Percentiles rank a stretch among this genome's conserved stretches.
Conservation (phyloP, 2,797 vertebrate species). For the Orestias chungarensis region DNA sequence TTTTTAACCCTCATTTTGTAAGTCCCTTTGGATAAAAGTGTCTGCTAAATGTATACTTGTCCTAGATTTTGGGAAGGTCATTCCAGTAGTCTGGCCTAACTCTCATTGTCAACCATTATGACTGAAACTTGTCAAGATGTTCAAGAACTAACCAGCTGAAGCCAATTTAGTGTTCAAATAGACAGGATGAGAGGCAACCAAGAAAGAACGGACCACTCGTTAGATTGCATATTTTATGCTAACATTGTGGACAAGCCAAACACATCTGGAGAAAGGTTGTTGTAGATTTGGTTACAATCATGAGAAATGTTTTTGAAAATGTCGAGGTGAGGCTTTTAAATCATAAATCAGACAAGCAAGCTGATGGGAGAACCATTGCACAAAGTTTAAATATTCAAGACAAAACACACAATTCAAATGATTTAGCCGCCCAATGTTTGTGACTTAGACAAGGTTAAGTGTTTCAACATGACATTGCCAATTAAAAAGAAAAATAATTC, state of each 20-base stretch:
- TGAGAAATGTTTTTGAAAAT: background rate
- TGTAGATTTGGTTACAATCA: background rate
- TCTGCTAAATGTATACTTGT: too few species aligned
- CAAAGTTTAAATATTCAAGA: background rate
- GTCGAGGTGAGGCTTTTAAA: background rate
- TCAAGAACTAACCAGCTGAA: too few species aligned
- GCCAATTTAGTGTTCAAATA: background rate
- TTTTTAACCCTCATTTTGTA: too few species aligned
- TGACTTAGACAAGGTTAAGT: background rate
- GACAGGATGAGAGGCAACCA: background rate
- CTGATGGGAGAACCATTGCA: background rate
- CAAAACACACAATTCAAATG: background rate
- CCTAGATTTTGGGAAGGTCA: too few species aligned
- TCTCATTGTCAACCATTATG: too few species aligned
- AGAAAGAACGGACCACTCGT: background rate
- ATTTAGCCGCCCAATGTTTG: background rate
- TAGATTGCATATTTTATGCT: background rate
- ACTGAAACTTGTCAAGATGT: too few species aligned
- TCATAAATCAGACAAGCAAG: background rate
- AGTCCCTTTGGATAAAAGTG: too few species aligned
- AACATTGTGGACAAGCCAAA: background rate
- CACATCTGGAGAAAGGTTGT: background rate
- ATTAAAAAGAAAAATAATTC: too few species aligned
- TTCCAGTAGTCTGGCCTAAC: too few species aligned
- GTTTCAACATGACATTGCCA: background rate